Percentiles rank a stretch among this genome's conserved stretches.
Conservation (phyloP, 2,113 vertebrate genomes). For the Sprattus sprattus region DNA sequence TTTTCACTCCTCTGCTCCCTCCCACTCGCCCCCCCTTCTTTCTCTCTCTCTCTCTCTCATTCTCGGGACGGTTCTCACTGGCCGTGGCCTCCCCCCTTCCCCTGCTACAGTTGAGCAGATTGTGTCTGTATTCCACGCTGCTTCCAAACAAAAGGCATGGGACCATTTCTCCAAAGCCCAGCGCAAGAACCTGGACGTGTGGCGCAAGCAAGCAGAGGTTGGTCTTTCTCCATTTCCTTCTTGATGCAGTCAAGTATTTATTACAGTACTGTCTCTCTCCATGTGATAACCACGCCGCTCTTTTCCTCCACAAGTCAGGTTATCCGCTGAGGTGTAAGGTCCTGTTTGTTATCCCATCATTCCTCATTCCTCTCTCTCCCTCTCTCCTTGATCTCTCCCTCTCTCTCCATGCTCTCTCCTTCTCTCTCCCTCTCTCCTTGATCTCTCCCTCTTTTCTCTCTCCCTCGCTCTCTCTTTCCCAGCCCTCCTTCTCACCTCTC, state of each 20-base stretch:
- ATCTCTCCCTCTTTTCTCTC: too few species aligned
- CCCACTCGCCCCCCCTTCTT: constrained; percentile 81
- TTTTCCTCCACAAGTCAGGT: neutral
- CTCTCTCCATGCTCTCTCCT: too few species aligned
- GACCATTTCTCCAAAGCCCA: constrained; percentile 99
- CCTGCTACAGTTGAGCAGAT: constrained; percentile 95
- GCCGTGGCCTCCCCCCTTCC: constrained; percentile 67
- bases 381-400: too few species aligned
- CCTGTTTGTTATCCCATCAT: neutral
- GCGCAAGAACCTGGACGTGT: constrained; percentile 98
- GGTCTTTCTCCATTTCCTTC: constrained; percentile 64
- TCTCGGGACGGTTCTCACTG: constrained; percentile 77
- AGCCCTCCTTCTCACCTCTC: too few species aligned
- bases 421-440: too few species aligned
- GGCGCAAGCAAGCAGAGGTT: constrained; percentile 99
- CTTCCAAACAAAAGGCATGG: constrained; percentile 99
- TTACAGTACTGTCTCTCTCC: constrained; percentile 1
- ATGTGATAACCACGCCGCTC: neutral
- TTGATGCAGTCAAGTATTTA: constrained; percentile 19
- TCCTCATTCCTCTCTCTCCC: neutral
- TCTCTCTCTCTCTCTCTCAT: constrained; percentile 83
- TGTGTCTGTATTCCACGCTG: constrained; percentile 98
- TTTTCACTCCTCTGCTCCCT: constrained; percentile 89
- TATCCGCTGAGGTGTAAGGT: neutral
- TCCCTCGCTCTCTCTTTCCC: too few species aligned